Conservation (phyloP, 2,113 vertebrate species). For the Corythaeola cristata region DNA sequence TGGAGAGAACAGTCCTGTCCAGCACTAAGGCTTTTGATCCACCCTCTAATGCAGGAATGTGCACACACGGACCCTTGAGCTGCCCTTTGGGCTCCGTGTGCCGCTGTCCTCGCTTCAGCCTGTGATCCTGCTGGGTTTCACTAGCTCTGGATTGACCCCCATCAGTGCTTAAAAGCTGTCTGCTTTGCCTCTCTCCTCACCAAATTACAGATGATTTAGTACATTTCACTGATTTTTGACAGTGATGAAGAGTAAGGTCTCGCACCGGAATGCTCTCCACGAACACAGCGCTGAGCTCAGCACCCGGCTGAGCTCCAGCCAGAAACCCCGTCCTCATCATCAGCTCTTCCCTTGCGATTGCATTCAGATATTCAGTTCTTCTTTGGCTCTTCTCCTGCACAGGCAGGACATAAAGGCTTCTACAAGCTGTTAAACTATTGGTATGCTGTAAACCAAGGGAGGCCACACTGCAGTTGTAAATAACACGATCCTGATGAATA, state of each 20-base stretch:
- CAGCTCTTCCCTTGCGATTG: not conserved
- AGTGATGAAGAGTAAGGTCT: not conserved
- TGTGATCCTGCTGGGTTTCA: not conserved
- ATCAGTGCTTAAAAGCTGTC: not conserved
- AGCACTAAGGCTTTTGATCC: not conserved
- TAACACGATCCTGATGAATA: not conserved
- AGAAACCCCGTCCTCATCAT: not conserved
- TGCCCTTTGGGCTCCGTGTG: not conserved
- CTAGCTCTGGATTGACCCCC: not conserved
- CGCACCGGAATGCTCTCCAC: rapidly evolving
- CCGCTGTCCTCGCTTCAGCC: not conserved
- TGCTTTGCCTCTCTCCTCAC: not conserved
- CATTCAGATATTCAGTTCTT: not conserved
- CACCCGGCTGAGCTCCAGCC: not conserved
- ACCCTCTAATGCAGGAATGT: rapidly evolving
- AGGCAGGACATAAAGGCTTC: not conserved
- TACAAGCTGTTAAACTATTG: not conserved
- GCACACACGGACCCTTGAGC: rapidly evolving
- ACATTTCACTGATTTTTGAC: not conserved
- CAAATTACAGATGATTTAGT: not conserved
- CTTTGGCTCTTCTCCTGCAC: not conserved
- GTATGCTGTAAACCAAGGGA: not conserved
- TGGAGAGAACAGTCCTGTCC: not conserved
- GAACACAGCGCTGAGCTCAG: not conserved
- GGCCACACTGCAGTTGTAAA: not conserved